Evolutionary conservation across 2,888 invertebrate species (phyloP).

Genomic region (Bugula neritina): DNA sequence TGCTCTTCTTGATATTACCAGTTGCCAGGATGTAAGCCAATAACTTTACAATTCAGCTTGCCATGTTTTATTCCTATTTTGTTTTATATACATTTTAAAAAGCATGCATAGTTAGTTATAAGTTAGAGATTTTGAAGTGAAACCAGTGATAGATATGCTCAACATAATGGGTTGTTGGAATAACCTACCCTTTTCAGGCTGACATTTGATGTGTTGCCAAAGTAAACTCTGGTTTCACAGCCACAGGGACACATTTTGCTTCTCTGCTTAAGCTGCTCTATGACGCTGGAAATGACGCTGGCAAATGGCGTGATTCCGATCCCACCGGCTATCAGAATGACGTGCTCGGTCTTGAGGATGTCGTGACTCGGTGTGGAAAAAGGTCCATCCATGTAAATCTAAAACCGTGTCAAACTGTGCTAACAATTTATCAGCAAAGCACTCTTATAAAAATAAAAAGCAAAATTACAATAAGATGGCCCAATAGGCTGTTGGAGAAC

Average conservation of each 20-base stretch:
- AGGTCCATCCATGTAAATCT: slow-evolving; percentile 10
- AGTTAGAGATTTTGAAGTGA: too few species aligned
- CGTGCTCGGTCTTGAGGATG: slow-evolving; percentile 12
- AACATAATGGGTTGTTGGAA: too few species aligned
- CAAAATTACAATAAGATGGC: background rate
- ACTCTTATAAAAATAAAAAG: background rate
- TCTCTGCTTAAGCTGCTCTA: background rate
- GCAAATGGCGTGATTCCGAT: background rate
- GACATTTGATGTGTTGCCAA: background rate
- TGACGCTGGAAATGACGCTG: background rate
- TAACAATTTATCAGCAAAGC: too few species aligned
- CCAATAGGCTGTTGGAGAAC: background rate
- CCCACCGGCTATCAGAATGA: background rate
- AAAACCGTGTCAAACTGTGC: too few species aligned
- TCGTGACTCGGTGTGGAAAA: background rate
- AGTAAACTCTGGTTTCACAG: background rate
- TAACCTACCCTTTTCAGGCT: background rate
- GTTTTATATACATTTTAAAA: too few species aligned
- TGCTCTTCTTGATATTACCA: too few species aligned
- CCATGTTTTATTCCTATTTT: too few species aligned
- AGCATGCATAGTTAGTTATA: too few species aligned
- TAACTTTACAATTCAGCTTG: too few species aligned
- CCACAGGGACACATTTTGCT: slow-evolving; percentile 9
- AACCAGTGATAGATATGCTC: too few species aligned
- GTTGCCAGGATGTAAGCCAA: too few species aligned